Evolutionary conservation across 2,113 vertebrate genomes (phyloP).

Genomic region (Elanoides forficatus): DNA sequence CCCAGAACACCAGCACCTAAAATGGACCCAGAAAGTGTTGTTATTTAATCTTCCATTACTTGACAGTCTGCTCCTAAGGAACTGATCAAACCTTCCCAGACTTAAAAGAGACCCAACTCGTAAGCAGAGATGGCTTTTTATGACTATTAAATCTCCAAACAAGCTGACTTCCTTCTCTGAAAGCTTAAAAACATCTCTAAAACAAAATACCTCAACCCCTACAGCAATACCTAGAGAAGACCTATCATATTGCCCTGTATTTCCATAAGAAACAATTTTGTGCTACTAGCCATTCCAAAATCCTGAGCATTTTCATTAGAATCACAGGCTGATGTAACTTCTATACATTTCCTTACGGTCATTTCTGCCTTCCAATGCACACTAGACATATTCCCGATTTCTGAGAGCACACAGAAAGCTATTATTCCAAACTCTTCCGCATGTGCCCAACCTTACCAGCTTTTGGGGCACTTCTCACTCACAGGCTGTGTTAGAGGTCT

Average conservation of each 20-base stretch:
- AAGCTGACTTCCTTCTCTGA: background rate
- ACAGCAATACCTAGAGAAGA: background rate
- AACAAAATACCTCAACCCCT: background rate
- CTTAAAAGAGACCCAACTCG: background rate
- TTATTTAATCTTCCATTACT: background rate
- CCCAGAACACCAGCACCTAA: background rate
- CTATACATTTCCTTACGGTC: background rate
- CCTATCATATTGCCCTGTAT: background rate
- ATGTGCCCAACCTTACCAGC: background rate
- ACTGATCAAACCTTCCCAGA: background rate
- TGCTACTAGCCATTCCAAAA: background rate
- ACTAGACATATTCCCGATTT: background rate
- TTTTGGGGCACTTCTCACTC: background rate
- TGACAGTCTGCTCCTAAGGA: background rate
- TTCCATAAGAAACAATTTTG: background rate
- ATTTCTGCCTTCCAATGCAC: background rate
- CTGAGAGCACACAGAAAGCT: background rate
- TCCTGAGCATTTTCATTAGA: background rate
- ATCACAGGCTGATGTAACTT: background rate
- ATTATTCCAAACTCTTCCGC: background rate
- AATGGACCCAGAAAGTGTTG: background rate
- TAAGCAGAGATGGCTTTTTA: background rate
- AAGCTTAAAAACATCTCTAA: background rate
- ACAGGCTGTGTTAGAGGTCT: background rate
- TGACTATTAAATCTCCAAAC: background rate